Percentiles rank a stretch among this genome's conserved stretches.
phyloP scores from a whole-genome alignment of 2,113 vertebrate genomes.

The Dendropsophus ebraccatus region DNA sequence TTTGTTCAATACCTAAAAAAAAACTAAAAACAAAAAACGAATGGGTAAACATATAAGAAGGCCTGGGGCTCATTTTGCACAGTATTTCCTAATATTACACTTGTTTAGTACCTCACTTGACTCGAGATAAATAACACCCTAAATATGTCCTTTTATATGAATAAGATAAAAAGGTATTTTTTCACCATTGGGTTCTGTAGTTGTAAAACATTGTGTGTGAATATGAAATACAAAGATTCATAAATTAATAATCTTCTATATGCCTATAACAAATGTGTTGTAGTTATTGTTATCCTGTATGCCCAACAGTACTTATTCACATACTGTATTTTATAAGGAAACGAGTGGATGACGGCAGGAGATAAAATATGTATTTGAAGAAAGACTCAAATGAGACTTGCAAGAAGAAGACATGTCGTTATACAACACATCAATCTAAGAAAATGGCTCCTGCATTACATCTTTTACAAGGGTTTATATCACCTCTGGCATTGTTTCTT shows the following conservation, averaged over 20 bases:
- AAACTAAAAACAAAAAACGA: no score
- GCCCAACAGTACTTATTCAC: not conserved
- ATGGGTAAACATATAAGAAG: not conserved
- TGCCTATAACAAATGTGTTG: not conserved
- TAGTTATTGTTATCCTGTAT: not conserved
- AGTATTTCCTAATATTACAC: not conserved
- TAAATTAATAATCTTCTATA: conserved; percentile 6
- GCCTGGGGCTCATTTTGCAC: not conserved
- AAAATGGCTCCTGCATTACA: conserved; percentile 61
- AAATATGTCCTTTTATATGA: not conserved
- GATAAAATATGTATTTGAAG: conserved; percentile 51
- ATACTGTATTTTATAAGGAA: conserved; percentile 26
- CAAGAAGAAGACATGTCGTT: conserved; percentile 47
- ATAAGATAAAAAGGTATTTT: not conserved
- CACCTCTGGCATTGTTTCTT: conserved; percentile 65
- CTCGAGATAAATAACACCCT: not conserved
- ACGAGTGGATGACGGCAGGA: conserved; percentile 36
- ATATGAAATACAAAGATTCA: not conserved
- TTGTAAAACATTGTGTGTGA: not conserved
- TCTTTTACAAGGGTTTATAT: conserved; percentile 62
- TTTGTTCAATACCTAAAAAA: not conserved
- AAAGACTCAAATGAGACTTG: conserved; percentile 48
- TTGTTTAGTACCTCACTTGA: not conserved
- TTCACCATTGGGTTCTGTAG: not conserved
- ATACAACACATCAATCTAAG: conserved; percentile 51